Conservation (phyloP, 2,888 invertebrate genomes). For the Mythimna albipuncta region DNA sequence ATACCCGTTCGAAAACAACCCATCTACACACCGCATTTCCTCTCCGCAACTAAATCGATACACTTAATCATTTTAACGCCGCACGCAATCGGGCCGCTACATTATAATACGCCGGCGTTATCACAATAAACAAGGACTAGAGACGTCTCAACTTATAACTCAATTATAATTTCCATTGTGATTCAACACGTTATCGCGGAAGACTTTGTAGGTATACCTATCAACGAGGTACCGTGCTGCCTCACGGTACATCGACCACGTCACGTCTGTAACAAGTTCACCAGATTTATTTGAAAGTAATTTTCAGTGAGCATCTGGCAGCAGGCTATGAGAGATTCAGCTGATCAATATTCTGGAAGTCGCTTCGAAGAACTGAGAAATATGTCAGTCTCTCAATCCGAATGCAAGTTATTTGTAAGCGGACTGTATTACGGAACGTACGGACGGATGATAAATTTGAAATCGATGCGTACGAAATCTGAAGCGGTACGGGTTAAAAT, state of each 20-base stretch:
- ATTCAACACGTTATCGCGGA: slow-evolving; percentile 68
- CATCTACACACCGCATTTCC: slow-evolving; percentile 8
- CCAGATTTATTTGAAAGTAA: slow-evolving; percentile 89
- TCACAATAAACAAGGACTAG: slow-evolving; percentile 58
- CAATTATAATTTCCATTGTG: slow-evolving; percentile 74
- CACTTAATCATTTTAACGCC: slow-evolving; percentile 54
- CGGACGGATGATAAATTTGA: slow-evolving; percentile 65
- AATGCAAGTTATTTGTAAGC: slow-evolving; percentile 79
- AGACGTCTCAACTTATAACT: slow-evolving; percentile 68
- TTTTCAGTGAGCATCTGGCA: slow-evolving; percentile 89
- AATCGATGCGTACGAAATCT: slow-evolving; percentile 65
- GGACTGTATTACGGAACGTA: slow-evolving; percentile 70
- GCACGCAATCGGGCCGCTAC: slow-evolving; percentile 38
- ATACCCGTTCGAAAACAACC: slow-evolving; percentile 17
- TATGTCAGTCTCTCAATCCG: slow-evolving; percentile 87
- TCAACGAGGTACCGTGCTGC: too few species aligned
- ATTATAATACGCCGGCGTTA: slow-evolving; percentile 58
- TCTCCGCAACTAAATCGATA: slow-evolving; percentile 44
- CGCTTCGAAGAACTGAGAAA: slow-evolving; percentile 86
- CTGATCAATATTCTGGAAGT: slow-evolving; percentile 89
- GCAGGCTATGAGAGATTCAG: slow-evolving; percentile 87
- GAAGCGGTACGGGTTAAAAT: slow-evolving; percentile 55
- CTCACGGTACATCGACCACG: slow-evolving; percentile 48
- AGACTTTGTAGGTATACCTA: slow-evolving; percentile 12
- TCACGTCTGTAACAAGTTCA: slow-evolving; percentile 79